Conservation (phyloP, 2,888 invertebrate species). For the Drosophila buzzatii region DNA sequence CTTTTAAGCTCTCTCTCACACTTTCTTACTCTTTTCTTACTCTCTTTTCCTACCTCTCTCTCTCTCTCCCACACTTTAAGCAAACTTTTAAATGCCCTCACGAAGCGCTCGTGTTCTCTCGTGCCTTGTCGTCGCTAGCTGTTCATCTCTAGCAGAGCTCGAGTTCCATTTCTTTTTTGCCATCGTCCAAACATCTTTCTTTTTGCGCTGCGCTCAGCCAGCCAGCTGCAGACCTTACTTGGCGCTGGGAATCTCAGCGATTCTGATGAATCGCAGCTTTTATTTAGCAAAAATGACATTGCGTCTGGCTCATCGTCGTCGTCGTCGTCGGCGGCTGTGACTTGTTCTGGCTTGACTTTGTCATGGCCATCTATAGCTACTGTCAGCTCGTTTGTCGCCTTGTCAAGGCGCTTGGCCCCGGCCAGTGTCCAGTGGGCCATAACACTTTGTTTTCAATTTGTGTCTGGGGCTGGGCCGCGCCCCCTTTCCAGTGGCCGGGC, state of each 20-base stretch:
- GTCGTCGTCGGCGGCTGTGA: not conserved
- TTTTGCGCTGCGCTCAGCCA: slow-evolving; percentile 28
- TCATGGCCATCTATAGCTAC: slow-evolving; percentile 55
- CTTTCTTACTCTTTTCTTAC: not conserved
- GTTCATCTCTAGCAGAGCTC: not conserved
- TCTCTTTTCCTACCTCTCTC: not conserved
- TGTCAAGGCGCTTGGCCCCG: slow-evolving; percentile 26
- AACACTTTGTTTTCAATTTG: slow-evolving; percentile 73
- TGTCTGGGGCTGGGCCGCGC: slow-evolving; percentile 23
- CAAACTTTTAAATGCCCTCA: not conserved
- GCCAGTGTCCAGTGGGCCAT: slow-evolving; percentile 48
- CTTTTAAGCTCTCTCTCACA: not conserved
- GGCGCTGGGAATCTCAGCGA: slow-evolving; percentile 53
- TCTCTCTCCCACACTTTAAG: not conserved
- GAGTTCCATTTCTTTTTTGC: slow-evolving; percentile 35
- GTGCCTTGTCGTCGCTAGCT: not conserved
- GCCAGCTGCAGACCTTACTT: slow-evolving; percentile 29
- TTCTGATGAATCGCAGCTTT: slow-evolving; percentile 71
- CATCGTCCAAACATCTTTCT: slow-evolving; percentile 34
- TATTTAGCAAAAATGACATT: slow-evolving; percentile 53
- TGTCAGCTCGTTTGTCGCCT: slow-evolving; percentile 52
- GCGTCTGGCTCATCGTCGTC: slow-evolving; percentile 34
- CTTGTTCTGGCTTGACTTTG: slow-evolving; percentile 43
- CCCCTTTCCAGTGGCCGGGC: not conserved
- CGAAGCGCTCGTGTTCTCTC: not conserved